Evolutionary conservation across 2,888 invertebrate genomes (phyloP).

Genomic region (Agapetus fuscipes): DNA sequence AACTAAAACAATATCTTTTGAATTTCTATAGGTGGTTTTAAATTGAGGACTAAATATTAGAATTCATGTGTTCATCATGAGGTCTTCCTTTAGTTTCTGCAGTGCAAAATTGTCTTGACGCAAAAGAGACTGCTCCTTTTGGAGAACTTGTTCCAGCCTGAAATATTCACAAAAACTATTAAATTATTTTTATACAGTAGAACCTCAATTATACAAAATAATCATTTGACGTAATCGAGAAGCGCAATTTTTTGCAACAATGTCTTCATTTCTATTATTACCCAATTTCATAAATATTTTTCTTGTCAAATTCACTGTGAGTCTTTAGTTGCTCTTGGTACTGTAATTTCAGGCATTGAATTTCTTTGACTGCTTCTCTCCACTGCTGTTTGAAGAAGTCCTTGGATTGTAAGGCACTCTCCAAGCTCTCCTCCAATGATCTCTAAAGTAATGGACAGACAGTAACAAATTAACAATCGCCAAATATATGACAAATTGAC

Average conservation of each 20-base stretch:
- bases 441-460: constrained; percentile 29
- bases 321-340: constrained; percentile 31
- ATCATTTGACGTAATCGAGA: too few relatives aligned
- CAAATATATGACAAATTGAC: background rate
- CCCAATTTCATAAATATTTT: constrained; percentile 11
- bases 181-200: too few relatives aligned
- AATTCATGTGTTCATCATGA: constrained; percentile 16
- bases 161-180: constrained; percentile 2
- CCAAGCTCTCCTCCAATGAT: constrained; percentile 53
- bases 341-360: constrained; percentile 51
- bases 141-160: constrained; percentile 2
- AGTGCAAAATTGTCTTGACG: constrained; percentile 27
- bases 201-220: too few relatives aligned
- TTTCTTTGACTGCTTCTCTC: constrained; percentile 57
- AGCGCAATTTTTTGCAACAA: too few relatives aligned
- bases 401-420: constrained; percentile 55
- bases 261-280: too few relatives aligned
- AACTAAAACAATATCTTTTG: too few relatives aligned
- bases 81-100: constrained; percentile 36
- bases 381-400: constrained; percentile 69
- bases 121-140: constrained; percentile 23
- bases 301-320: constrained; percentile 24
- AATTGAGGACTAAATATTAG: too few relatives aligned
- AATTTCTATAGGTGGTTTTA: too few relatives aligned
- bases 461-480: background rate